These are phyloP conservation scores for Caenorhabditis sp. DNA, from an alignment of 2,888 invertebrate species.

Conservation along the genomic window DNA sequence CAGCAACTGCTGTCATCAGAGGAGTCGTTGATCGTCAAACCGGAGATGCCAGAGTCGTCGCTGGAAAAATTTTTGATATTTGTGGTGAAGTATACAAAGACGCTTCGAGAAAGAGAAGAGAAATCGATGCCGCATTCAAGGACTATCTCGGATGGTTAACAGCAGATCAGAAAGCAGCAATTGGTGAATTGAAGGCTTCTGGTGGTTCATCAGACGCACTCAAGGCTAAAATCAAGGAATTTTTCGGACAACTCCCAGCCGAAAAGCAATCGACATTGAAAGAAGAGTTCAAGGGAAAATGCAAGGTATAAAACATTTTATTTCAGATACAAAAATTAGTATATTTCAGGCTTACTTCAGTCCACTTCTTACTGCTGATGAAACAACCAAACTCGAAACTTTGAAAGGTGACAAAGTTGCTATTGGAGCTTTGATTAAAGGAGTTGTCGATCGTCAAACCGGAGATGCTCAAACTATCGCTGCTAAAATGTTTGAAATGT, in stretches of 20 bases:
- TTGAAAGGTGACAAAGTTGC: slow-evolving; percentile 4
- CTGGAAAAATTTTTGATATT: slow-evolving; percentile 39
- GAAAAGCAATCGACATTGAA: slow-evolving; percentile 31
- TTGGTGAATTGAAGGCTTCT: slow-evolving; percentile 31
- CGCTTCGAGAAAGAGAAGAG: slow-evolving; percentile 15
- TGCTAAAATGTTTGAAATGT: slow-evolving; percentile 35
- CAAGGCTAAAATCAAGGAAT: slow-evolving; percentile 50
- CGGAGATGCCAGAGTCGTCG: slow-evolving; percentile 37
- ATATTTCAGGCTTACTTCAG: slow-evolving; percentile 24
- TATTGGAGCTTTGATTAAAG: slow-evolving; percentile 25
- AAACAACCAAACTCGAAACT: slow-evolving; percentile 27
- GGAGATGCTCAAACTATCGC: slow-evolving; percentile 37
- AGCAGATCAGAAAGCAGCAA: slow-evolving; percentile 30
- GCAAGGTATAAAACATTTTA: slow-evolving; percentile 21
- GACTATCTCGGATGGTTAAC: slow-evolving; percentile 33
- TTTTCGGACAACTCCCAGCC: slow-evolving; percentile 45
- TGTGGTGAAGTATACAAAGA: slow-evolving; percentile 17
- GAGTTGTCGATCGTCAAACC: slow-evolving; percentile 33
- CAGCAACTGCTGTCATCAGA: slow-evolving; percentile 28
- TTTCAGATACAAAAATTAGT: background rate
- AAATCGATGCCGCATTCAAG: slow-evolving; percentile 14
- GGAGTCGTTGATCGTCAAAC: slow-evolving; percentile 40
- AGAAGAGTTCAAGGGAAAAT: slow-evolving; percentile 49
- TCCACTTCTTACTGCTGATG: slow-evolving; percentile 32
- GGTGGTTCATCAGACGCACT: slow-evolving; percentile 48